phyloP scores from a whole-genome alignment of 2,797 vertebrate genomes.

The Todus mexicanus region DNA sequence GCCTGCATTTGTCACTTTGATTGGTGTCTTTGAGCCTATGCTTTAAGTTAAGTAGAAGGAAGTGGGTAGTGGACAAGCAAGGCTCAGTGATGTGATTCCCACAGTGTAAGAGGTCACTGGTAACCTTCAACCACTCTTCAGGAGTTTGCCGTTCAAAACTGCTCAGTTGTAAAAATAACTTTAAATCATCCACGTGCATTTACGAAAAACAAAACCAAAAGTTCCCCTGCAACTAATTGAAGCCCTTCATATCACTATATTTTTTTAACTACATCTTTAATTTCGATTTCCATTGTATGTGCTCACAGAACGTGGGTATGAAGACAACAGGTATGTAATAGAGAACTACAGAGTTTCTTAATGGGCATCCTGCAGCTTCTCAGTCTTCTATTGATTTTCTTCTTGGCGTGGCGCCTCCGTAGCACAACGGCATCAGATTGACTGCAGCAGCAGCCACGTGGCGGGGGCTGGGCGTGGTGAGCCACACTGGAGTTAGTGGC shows the following conservation, averaged over 20 bases:
- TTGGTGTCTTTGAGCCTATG: neutral
- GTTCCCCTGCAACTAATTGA: neutral
- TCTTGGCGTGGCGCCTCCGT: neutral
- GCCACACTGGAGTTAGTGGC: neutral
- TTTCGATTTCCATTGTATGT: neutral
- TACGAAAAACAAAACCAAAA: neutral
- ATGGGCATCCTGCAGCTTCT: neutral
- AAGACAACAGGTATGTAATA: neutral
- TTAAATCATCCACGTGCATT: neutral
- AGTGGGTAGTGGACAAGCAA: accelerated
- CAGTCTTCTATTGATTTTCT: neutral
- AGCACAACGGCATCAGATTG: neutral
- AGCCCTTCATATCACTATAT: neutral
- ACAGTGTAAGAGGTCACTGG: neutral
- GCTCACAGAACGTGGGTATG: neutral
- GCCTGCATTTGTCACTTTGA: accelerated
- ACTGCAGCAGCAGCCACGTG: neutral
- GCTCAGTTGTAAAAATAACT: neutral
- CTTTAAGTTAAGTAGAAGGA: neutral
- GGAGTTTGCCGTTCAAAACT: neutral
- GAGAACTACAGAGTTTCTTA: neutral
- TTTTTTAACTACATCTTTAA: neutral
- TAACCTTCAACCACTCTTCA: neutral
- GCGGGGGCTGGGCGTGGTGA: neutral
- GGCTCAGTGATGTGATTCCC: neutral